Evolutionary conservation across 2,797 vertebrate genomes (phyloP).

Genomic region (Phrynocephalus forsythii): DNA sequence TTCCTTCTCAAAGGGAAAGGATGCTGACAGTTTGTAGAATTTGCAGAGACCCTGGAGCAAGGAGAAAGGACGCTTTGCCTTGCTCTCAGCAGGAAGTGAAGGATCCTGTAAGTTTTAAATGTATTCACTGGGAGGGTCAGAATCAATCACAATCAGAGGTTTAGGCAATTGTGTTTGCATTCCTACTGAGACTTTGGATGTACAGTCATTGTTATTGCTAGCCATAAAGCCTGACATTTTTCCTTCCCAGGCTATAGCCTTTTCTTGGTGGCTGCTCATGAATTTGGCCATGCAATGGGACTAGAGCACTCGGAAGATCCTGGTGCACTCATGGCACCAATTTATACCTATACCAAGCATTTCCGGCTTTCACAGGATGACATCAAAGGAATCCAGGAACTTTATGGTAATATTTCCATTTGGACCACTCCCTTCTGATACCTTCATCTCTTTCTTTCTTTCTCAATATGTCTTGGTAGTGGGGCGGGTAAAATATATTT

Average conservation of each 20-base stretch:
- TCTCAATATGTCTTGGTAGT: too few species aligned
- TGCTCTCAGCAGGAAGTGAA: too few species aligned
- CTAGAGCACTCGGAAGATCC: conserved; percentile 96
- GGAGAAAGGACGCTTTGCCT: too few species aligned
- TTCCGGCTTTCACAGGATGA: conserved; percentile 94
- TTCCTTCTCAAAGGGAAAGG: too few species aligned
- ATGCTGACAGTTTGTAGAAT: too few species aligned
- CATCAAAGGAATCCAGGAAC: conserved; percentile 93
- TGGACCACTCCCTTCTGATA: background rate
- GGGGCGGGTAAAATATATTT: too few species aligned
- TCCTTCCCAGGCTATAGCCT: conserved; percentile 91
- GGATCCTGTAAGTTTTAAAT: too few species aligned
- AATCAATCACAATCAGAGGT: too few species aligned
- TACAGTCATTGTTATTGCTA: background rate
- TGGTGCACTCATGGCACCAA: conserved; percentile 94
- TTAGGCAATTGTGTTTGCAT: too few species aligned
- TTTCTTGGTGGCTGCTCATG: conserved; percentile 98
- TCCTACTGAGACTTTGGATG: too few species aligned
- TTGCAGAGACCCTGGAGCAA: too few species aligned
- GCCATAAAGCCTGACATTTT: background rate
- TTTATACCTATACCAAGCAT: conserved; percentile 95
- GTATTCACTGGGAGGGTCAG: too few species aligned
- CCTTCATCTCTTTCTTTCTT: background rate
- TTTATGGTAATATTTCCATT: conserved; percentile 85
- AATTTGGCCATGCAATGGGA: conserved; percentile 97